A percentile compares a stretch with the other conserved stretches of the same genome.
These are phyloP conservation scores for Mesaphorura yosii DNA, from an alignment of 1,140 invertebrate genomes.

Conservation along the genomic window DNA sequence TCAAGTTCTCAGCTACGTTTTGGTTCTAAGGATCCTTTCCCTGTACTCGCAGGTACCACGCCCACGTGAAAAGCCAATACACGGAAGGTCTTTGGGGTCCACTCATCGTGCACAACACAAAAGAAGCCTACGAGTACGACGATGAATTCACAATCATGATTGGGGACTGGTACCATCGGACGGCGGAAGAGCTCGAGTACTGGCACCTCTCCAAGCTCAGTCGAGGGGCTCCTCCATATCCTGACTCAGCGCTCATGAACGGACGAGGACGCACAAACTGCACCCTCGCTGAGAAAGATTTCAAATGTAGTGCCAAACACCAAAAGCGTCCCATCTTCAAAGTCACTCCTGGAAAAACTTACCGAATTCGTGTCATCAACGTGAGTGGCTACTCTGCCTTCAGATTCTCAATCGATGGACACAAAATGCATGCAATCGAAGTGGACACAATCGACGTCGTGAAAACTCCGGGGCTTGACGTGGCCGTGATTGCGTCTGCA, in stretches of 20 bases:
- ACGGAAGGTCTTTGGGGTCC: conserved; percentile 17
- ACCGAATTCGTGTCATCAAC: conserved; percentile 22
- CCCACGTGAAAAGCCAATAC: conserved; percentile 18
- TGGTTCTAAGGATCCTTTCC: no score
- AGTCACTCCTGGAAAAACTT: conserved; percentile 4
- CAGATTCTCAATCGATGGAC: conserved; percentile 20
- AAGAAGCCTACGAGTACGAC: conserved; percentile 18
- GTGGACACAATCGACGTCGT: conserved; percentile 10
- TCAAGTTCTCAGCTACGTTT: no score
- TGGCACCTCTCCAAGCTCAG: background rate
- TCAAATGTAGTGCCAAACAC: background rate
- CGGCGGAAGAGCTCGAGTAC: background rate
- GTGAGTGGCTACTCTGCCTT: background rate
- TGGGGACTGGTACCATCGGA: conserved; percentile 21
- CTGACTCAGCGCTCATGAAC: background rate
- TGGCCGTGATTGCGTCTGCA: conserved; percentile 3
- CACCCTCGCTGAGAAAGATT: no score
- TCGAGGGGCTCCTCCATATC: conserved; percentile 3
- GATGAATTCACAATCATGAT: conserved; percentile 5
- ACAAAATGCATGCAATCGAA: conserved; percentile 15
- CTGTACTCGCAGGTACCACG: conserved; percentile 12
- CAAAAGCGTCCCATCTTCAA: conserved; percentile 4
- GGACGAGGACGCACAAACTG: background rate
- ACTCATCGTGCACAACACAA: conserved; percentile 10
- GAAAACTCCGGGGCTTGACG: conserved; percentile 3